Evolutionary conservation across 1,140 invertebrate species (phyloP).

Genomic region (Cyphomyrmex costatus): DNA sequence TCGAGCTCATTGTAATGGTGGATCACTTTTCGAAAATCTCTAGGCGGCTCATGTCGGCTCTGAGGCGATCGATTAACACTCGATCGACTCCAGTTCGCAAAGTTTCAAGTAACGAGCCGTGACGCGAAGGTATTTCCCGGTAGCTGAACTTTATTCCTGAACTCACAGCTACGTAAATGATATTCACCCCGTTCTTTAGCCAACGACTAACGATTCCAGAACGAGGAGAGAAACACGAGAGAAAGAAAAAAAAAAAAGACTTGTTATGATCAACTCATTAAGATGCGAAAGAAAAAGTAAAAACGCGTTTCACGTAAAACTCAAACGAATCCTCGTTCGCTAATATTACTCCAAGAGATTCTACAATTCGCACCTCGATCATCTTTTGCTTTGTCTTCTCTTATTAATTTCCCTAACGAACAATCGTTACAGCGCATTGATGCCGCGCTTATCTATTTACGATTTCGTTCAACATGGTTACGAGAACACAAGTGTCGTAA

Average conservation of each 20-base stretch:
- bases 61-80: conserved; percentile 22
- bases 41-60: neutral
- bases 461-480: neutral
- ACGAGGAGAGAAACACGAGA: neutral
- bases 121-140: conserved; percentile 19
- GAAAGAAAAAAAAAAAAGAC: neutral
- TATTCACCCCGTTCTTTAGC: conserved; percentile 4
- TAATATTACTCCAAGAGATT: neutral
- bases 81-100: conserved; percentile 30
- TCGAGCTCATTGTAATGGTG: neutral
- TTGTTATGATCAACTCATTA: conserved; percentile 32
- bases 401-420: conserved; percentile 37
- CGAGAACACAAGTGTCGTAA: neutral
- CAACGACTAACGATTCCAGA: conserved; percentile 2
- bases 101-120: conserved; percentile 38
- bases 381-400: too few species aligned
- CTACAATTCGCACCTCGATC: neutral
- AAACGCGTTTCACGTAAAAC: neutral
- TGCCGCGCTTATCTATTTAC: too few species aligned
- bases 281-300: neutral
- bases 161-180: conserved; percentile 13
- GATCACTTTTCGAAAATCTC: conserved; percentile 28
- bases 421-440: neutral
- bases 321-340: neutral
- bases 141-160: conserved; percentile 40